Evolutionary conservation across 1,140 invertebrate genomes (phyloP).

Genomic region (Berghia stephanieae): DNA sequence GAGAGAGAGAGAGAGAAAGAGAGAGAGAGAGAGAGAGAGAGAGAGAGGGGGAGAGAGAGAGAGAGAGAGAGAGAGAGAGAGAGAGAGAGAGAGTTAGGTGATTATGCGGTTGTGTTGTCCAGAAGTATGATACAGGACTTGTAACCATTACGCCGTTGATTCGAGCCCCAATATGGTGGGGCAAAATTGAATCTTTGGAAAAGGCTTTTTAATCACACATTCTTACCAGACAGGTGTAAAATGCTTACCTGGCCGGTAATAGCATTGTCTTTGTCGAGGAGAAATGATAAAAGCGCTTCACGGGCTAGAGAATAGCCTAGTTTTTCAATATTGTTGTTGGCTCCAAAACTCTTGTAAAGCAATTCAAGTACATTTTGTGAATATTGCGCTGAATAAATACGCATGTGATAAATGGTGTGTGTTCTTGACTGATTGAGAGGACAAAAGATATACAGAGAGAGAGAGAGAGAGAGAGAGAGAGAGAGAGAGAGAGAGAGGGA

Average conservation of each 20-base stretch:
- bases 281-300: background rate
- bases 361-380: too few species aligned
- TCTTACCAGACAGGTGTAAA: background rate
- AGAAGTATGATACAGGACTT: background rate
- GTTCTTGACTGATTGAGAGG: constrained; percentile 3
- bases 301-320: too few species aligned
- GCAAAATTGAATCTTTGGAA: too few species aligned
- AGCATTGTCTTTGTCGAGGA: background rate
- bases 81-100: background rate
- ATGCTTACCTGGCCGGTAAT: background rate
- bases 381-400: too few species aligned
- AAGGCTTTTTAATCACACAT: background rate
- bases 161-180: background rate
- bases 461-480: background rate
- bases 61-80: background rate
- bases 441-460: background rate
- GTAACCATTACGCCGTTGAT: background rate
- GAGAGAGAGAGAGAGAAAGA: background rate
- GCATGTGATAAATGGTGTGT: constrained; percentile 9
- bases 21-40: background rate
- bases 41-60: background rate
- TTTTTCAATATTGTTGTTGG: too few species aligned
- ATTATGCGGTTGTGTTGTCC: background rate
- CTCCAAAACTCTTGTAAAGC: too few species aligned
- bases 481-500: background rate